A percentile compares a stretch with the other conserved stretches of the same genome.
These are phyloP conservation scores for Dyspetes luteomarginatus DNA, from an alignment of 2,888 invertebrate genomes.

Conservation along the genomic window DNA sequence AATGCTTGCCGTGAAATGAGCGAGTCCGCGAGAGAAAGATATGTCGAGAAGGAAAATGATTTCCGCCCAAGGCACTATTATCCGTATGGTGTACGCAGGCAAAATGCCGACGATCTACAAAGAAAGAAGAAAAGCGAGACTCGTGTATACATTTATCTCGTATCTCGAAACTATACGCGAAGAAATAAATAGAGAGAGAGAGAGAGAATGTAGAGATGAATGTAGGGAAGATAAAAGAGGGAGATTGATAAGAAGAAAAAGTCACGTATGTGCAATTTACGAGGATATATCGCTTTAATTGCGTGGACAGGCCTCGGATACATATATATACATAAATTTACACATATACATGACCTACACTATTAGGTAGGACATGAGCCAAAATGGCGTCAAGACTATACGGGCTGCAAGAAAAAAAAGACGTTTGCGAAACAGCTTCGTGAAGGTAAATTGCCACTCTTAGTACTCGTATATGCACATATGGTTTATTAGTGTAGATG, in stretches of 20 bases:
- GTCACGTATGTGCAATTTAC: slow-evolving; percentile 64
- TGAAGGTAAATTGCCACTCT: not conserved
- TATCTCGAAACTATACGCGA: slow-evolving; percentile 9
- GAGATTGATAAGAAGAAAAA: slow-evolving; percentile 68
- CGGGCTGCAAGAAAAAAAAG: slow-evolving; percentile 3
- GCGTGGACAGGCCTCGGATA: slow-evolving; percentile 31
- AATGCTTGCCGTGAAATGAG: slow-evolving; percentile 43
- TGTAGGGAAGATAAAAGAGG: slow-evolving; percentile 60
- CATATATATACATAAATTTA: not conserved
- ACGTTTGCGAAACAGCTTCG: not conserved
- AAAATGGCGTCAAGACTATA: slow-evolving; percentile 18
- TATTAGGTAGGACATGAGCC: not conserved
- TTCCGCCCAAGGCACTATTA: slow-evolving; percentile 57
- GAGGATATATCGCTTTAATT: slow-evolving; percentile 62
- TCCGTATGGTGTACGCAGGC: slow-evolving; percentile 17
- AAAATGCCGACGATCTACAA: slow-evolving; percentile 16
- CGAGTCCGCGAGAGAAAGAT: slow-evolving; percentile 4
- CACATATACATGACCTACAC: not conserved
- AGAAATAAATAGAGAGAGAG: slow-evolving; percentile 46
- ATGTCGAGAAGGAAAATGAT: slow-evolving; percentile 54
- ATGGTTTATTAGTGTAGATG: not conserved
- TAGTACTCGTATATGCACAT: not conserved
- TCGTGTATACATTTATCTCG: slow-evolving; percentile 15
- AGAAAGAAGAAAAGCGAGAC: not conserved
- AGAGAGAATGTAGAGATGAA: slow-evolving; percentile 41